Base-by-base conservation (phyloP, 1,140 invertebrate genomes). In the Meteorus sp. region DNA sequence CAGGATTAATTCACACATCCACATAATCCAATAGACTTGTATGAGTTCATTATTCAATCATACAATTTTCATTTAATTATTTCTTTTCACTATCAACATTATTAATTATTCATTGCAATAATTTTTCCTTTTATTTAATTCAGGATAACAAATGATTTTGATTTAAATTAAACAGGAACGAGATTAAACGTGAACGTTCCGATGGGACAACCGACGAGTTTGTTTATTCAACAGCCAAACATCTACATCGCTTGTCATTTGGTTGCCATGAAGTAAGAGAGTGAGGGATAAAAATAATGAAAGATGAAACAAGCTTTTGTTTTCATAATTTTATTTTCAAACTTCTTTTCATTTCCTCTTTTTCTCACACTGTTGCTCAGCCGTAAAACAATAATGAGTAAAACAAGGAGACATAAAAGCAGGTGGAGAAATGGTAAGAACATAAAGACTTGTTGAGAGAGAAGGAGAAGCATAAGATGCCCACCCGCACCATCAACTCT, bases 401-500 rank as follows among this genome's bases (percentile, higher is more conserved):
- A 39, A 15, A 39, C 11, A 13, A n/a, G 35, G 35, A 8, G 35
- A 13, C 13, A 3, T 39, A 7, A n/a, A 13, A 33, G 35, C 35
- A 15, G 8, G 35, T n/a, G 15, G 13, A n/a, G 35, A 11, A n/a
- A 8, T 39, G 15, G n/a, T n/a, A n/a, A n/a, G n/a, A n/a, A n/a
- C n/a, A n/a, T n/a, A n/a, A n/a, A n/a, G n/a, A n/a, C n/a, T n/a
- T 11, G 3, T 8, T 15, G 35, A 8, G 35, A 15, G n/a, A n/a
- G n/a, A n/a, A n/a, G n/a, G n/a, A n/a, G n/a, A n/a, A n/a, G n/a
- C n/a, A n/a, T n/a, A n/a, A n/a, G n/a, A 48, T 48, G 60, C 65
- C 76, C 76, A 76, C 75, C 76, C 74, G 72, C 76, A 67, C 68
- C 70, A 66, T 63, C 63, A n/a, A n/a, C n/a, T n/a, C n/a, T n/a